Evolutionary conservation across 2,797 vertebrate species (phyloP).

Genomic region (Erethizon dorsatum): DNA sequence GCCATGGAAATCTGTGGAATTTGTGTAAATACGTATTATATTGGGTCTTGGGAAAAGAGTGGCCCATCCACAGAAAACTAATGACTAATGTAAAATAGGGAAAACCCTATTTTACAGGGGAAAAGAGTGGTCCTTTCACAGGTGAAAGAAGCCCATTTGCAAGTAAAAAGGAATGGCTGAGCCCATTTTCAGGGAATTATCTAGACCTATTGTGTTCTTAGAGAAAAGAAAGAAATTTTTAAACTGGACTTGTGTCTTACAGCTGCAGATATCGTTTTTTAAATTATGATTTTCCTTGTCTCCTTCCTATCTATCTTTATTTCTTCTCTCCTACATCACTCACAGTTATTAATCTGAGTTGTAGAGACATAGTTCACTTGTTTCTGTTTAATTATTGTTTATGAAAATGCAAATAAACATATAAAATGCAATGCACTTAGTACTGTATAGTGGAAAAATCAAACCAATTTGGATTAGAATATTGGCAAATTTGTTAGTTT

Average conservation of each 20-base stretch:
- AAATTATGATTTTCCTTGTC: neutral
- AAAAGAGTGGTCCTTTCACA: neutral
- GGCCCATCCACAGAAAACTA: neutral
- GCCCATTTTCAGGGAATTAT: too few relatives aligned
- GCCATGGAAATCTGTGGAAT: neutral
- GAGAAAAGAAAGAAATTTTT: neutral
- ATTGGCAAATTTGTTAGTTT: neutral
- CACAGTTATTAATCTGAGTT: conserved; percentile 30
- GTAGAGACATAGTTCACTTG: neutral
- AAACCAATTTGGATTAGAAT: neutral
- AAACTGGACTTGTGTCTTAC: neutral
- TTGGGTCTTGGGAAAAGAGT: neutral
- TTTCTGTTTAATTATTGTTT: neutral
- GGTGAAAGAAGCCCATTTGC: neutral
- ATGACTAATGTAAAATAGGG: neutral
- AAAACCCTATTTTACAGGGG: neutral
- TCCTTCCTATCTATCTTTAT: neutral
- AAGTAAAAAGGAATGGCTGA: neutral
- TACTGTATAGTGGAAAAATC: neutral
- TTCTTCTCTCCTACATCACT: neutral
- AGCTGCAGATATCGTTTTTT: neutral
- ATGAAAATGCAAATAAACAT: neutral
- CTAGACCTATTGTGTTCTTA: neutral
- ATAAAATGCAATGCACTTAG: neutral
- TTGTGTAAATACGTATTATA: neutral